Evolutionary conservation across 23 tunicate species (phyloP).

Genomic region (Styela plicata): DNA sequence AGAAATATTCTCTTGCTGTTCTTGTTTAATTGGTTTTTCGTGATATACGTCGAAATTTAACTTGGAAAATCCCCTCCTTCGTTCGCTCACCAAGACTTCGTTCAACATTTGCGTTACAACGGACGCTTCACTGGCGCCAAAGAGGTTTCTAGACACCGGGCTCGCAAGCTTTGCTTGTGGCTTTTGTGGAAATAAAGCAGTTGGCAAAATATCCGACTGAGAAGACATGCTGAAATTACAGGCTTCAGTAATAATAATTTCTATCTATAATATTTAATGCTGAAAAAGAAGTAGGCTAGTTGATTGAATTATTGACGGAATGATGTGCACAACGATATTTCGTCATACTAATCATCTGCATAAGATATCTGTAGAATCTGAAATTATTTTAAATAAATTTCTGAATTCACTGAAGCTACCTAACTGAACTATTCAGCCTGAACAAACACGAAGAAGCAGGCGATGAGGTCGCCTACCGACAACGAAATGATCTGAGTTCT

Average conservation of each 20-base stretch:
- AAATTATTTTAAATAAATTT: too few relatives aligned
- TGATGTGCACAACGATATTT: too few relatives aligned
- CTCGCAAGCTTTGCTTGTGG: not conserved
- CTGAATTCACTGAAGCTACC: too few relatives aligned
- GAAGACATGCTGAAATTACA: not conserved
- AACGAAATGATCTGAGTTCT: not conserved
- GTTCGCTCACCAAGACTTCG: not conserved
- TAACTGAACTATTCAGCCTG: too few relatives aligned
- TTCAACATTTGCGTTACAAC: not conserved
- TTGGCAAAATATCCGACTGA: not conserved
- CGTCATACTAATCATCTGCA: too few relatives aligned
- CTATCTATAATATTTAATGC: too few relatives aligned
- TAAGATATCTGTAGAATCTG: too few relatives aligned
- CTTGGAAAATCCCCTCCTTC: not conserved
- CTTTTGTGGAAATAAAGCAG: not conserved
- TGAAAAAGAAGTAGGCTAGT: too few relatives aligned
- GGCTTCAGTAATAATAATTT: not conserved
- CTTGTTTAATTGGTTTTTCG: not conserved
- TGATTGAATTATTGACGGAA: too few relatives aligned
- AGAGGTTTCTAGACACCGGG: not conserved
- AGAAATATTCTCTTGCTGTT: not conserved
- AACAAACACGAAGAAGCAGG: too few relatives aligned
- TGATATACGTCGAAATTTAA: not conserved
- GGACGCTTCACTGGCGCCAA: not conserved
- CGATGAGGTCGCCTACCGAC: too few relatives aligned